Base-by-base conservation (phyloP, 2,113 vertebrate genomes). In the Cromileptes altivelis region DNA sequence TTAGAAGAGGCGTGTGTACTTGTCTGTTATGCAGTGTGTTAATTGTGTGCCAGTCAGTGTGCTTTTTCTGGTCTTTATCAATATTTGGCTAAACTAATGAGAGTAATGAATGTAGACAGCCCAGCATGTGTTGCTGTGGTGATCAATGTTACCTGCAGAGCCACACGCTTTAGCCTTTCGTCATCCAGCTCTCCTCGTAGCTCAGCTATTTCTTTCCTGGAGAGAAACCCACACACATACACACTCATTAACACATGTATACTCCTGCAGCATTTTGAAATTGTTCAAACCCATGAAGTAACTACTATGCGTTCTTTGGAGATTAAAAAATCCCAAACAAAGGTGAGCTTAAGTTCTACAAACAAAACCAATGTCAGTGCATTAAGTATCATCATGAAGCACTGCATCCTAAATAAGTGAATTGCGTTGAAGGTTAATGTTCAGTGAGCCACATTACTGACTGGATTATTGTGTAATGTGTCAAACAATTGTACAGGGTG, bases 121-220 rank as follows among this genome's bases (percentile, higher is more conserved):
- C 2, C 85, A 82, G 84, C 27, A 1, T 88, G 83, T 21, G 61
- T 56, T 55, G 18, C 27, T 58, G 1, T 30, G n/a, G 47, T 0
- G 6, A 81, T 87, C 78, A 4, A 86, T 81, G 47, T 94, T 96
- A 99, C 98, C 97, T 99, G 97, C 81, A 99, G 93, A 27, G 92
- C 87, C 84, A 93, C 88, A 17, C 98, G 95, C 90, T 97, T 94
- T 75, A 91, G 53, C 85, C 94, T 96, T 72, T 99, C 98, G 75
- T 98, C 97, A 80, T 98, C 97, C 93, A 99, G 93, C 81, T 99
- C 97, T 85, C 86, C 95, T 86, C 95, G 96, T 1, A 99, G 89
- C 85, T 97, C 97, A 67, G 95, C 91, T 52, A 99, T 95, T 95
- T 99, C 97, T 95, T 95, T 98, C 96, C 98, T 99, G 92, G 56